phyloP scores from a whole-genome alignment of 2,113 vertebrate genomes.

The Collichthys lucidus region DNA sequence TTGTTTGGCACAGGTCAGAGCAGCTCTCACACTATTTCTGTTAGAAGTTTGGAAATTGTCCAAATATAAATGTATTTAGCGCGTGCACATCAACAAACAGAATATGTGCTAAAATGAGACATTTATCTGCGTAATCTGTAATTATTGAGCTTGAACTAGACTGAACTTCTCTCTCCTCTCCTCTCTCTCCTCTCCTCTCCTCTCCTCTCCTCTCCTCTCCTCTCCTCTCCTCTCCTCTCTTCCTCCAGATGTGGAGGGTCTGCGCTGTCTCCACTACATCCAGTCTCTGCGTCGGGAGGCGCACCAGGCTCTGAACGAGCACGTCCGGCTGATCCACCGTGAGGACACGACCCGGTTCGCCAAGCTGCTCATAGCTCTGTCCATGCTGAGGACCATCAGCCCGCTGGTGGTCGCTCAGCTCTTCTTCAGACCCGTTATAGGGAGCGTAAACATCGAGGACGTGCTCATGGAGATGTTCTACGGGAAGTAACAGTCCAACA shows the following conservation, averaged over 20 bases:
- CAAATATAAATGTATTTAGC: not conserved
- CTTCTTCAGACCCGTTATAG: slow-evolving; percentile 96
- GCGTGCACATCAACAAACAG: no score
- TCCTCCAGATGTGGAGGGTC: slow-evolving; percentile 89
- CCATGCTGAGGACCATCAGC: slow-evolving; percentile 91
- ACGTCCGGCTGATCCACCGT: slow-evolving; percentile 89
- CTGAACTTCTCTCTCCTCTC: not conserved
- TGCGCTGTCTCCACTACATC: slow-evolving; percentile 93
- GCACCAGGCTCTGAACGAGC: slow-evolving; percentile 94
- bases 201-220: not conserved
- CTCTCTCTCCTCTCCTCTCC: not conserved
- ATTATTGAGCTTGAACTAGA: not conserved
- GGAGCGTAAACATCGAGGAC: slow-evolving; percentile 95
- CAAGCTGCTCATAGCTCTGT: slow-evolving; percentile 92
- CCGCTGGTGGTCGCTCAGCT: slow-evolving; percentile 91
- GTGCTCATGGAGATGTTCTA: slow-evolving; percentile 98
- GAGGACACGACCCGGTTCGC: slow-evolving; percentile 89
- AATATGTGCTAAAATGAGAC: not conserved
- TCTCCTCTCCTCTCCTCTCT: not conserved
- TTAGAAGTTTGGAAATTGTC: not conserved
- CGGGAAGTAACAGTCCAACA: slow-evolving; percentile 83
- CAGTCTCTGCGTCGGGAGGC: slow-evolving; percentile 94
- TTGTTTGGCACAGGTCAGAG: slow-evolving; percentile 14
- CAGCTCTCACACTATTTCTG: not conserved
- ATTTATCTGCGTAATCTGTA: not conserved